Evolutionary conservation across 2,113 vertebrate genomes (phyloP).

Genomic region (Potamarius usumacintae): DNA sequence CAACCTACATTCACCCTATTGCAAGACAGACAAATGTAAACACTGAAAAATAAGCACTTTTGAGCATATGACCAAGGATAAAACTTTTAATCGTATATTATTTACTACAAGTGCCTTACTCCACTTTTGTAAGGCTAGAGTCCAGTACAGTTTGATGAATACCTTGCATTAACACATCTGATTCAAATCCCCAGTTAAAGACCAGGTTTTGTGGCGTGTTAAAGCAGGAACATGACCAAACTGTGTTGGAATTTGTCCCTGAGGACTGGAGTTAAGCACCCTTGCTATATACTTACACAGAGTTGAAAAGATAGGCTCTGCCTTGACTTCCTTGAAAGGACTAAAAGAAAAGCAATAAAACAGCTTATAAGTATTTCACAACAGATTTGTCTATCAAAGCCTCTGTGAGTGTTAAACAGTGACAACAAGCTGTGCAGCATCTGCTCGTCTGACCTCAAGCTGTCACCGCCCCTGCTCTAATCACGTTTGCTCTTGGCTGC

Average conservation of each 20-base stretch:
- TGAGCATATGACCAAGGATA: neutral
- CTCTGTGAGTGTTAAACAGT: slow-evolving; percentile 12
- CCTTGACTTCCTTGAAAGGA: slow-evolving; percentile 95
- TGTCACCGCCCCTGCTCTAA: slow-evolving; percentile 2
- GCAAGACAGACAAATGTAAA: neutral
- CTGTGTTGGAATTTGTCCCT: neutral
- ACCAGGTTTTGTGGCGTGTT: neutral
- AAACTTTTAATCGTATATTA: neutral
- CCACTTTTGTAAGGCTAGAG: neutral
- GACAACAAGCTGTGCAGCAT: slow-evolving; percentile 16
- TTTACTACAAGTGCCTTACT: neutral
- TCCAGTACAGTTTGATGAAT: neutral
- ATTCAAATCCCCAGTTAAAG: neutral
- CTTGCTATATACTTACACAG: slow-evolving; percentile 81
- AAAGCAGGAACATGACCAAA: neutral
- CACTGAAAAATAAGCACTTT: neutral
- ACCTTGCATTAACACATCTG: neutral
- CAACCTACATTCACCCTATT: slow-evolving; percentile 96
- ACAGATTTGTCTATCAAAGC: neutral
- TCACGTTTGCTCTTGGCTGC: slow-evolving; percentile 6
- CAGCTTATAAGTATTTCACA: slow-evolving; percentile 25
- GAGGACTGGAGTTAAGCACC: neutral
- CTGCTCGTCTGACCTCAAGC: slow-evolving; percentile 24
- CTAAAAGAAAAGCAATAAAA: slow-evolving; percentile 64
- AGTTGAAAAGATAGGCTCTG: slow-evolving; percentile 93